Conservation (phyloP, 2,113 vertebrate genomes). For the Formicarius rufipectus region DNA sequence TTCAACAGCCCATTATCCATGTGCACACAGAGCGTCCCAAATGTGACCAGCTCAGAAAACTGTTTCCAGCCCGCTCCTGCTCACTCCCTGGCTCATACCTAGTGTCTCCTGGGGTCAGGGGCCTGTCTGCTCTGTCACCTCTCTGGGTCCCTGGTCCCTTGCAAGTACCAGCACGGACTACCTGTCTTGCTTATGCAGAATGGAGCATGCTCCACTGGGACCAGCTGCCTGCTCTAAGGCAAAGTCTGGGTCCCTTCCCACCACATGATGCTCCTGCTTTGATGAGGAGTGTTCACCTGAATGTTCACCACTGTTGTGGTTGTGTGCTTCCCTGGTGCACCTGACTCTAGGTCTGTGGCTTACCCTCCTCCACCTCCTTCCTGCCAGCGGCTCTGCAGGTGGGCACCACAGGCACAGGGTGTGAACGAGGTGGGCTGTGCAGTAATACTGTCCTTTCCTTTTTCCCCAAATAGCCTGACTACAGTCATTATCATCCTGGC, state of each 20-base stretch:
- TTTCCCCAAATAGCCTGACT: neutral
- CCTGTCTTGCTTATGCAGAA: neutral
- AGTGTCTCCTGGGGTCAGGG: neutral
- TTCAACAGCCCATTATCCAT: neutral
- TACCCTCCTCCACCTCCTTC: neutral
- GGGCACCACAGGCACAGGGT: accelerated
- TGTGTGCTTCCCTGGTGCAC: neutral
- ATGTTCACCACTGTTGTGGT: neutral
- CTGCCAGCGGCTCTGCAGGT: accelerated
- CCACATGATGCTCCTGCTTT: neutral
- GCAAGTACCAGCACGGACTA: neutral
- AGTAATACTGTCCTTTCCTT: neutral
- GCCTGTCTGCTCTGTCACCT: neutral
- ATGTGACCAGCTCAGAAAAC: neutral
- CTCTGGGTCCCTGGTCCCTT: neutral
- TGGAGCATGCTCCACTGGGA: neutral
- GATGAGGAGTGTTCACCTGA: neutral
- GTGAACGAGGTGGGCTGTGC: neutral
- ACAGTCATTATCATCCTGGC: neutral
- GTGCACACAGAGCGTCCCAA: neutral
- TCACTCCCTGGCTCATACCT: neutral
- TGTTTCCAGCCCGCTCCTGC: neutral
- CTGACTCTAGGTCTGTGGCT: neutral
- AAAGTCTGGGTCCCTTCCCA: neutral
- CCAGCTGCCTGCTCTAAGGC: neutral